Conservation (phyloP, 92 coral and sea anemone species). For the Epizoanthus stellaris region DNA sequence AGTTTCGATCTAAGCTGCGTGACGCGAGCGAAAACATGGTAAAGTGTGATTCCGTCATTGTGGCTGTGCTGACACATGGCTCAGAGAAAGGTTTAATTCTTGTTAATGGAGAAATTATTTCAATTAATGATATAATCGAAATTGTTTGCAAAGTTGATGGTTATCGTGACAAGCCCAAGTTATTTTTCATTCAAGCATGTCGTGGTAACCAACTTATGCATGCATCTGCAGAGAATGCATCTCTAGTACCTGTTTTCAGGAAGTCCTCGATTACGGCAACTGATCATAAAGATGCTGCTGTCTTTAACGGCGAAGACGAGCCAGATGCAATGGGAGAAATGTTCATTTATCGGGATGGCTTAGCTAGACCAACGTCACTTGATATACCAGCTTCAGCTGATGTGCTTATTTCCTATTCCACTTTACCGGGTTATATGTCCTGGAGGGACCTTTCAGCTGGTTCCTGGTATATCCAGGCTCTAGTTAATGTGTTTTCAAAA, state of each 20-base stretch:
- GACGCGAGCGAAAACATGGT: not conserved
- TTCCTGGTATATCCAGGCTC: constrained; percentile 34
- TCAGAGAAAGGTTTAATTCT: constrained; percentile 31
- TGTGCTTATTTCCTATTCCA: constrained; percentile 54
- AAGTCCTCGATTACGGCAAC: too few species aligned
- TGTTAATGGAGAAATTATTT: constrained; percentile 16
- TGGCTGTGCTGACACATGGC: constrained; percentile 54
- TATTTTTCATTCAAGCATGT: constrained; percentile 57
- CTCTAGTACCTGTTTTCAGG: too few species aligned
- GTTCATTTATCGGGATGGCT: too few species aligned
- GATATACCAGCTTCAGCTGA: constrained; percentile 27
- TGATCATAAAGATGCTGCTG: too few species aligned
- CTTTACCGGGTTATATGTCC: constrained; percentile 45
- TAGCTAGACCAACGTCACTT: too few species aligned
- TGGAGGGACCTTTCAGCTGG: not conserved
- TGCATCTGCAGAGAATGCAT: not conserved
- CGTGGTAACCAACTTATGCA: not conserved
- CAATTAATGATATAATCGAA: constrained; percentile 25
- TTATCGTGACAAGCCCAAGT: constrained; percentile 57
- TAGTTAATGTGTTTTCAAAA: constrained; percentile 56
- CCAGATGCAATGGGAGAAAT: too few species aligned
- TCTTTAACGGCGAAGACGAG: too few species aligned
- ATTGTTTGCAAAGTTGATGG: constrained; percentile 1
- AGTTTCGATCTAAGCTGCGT: not conserved
- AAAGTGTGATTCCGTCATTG: constrained; percentile 47